Evolutionary conservation across 2,113 vertebrate species (phyloP), one percentile per base, ranked within the genome.

Genomic region (Erinaceus europaeus): DNA sequence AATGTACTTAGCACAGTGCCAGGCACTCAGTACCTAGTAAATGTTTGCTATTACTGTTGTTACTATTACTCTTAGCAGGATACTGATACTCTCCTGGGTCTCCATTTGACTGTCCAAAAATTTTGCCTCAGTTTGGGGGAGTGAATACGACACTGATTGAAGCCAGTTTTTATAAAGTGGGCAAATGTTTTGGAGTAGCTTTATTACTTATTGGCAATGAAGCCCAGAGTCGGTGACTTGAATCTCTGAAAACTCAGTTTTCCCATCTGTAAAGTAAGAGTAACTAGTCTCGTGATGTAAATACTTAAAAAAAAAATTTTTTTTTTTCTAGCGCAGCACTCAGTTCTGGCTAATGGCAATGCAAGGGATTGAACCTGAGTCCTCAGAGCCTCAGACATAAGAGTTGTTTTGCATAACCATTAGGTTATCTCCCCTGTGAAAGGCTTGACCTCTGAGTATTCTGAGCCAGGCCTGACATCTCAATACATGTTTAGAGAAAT

Each of bases 171-270:
- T 77, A 34, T 52, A 75, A 90, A 90, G 79, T 38, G 64, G 40
- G 27, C 46, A 86, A 18, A 34, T 6, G 10, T 23, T 91, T 84
- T 71, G 25, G 23, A 82, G n/a, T 40, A 75, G n/a, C 25, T 4
- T 86, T 68, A 15, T 20, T 78, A 64, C 20, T 84, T 79, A 73
- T 4, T 84, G 32, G 34, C 42, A 64, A 29, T 48, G 64, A 52
- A 73, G 46, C 32, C 29, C 36, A 80, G 32, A 15, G 13, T 64
- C 62, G 62, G 9, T 75, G 75, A 80, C 27, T 88, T 74, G 62
- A 64, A 72, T 72, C 23, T 82, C 15, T 73, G 65, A 88, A n/a
- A 87, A 72, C 52, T 88, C 85, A 82, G 79, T 90, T 82, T 93
- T 84, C 46, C n/a, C 36, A 53, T 86, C 40, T 86, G 20, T 88